phyloP scores from a whole-genome alignment of 2,113 vertebrate species.

The Centropristis striata region DNA sequence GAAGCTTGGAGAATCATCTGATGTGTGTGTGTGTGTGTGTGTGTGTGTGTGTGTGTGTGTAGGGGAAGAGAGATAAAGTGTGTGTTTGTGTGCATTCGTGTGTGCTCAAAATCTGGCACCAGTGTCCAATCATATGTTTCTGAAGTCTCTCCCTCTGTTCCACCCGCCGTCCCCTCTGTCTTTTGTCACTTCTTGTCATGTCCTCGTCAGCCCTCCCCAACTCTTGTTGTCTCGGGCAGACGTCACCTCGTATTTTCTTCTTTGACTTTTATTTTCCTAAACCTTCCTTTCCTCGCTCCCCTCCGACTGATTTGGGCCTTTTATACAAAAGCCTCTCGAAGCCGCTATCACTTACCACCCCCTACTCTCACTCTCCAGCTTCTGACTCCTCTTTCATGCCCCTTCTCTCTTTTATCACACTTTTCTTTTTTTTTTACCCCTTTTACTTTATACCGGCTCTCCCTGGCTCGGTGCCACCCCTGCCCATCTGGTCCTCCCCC shows the following conservation, averaged over 20 bases:
- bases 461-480: constrained; percentile 63
- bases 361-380: not conserved
- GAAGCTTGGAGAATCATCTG: constrained; percentile 44
- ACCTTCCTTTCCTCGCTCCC: not conserved
- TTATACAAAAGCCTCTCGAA: constrained; percentile 2
- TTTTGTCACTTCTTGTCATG: constrained; percentile 52
- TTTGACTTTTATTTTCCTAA: constrained; percentile 16
- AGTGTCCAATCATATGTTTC: constrained; percentile 67
- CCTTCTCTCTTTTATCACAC: constrained; percentile 34
- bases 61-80: not conserved
- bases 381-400: constrained; percentile 23
- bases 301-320: constrained; percentile 21
- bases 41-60: not conserved
- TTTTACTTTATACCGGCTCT: constrained; percentile 52
- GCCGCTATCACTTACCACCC: not conserved
- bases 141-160: constrained; percentile 56
- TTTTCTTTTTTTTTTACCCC: constrained; percentile 6
- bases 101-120: constrained; percentile 57
- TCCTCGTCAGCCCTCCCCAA: constrained; percentile 31
- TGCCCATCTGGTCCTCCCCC: constrained; percentile 73
- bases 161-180: constrained; percentile 43
- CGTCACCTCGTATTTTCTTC: constrained; percentile 14
- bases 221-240: constrained; percentile 22
- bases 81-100: not conserved
- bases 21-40: not conserved